A percentile compares a stretch with the other conserved stretches of the same genome.
Evolutionary conservation across 2,113 vertebrate genomes (phyloP).

Genomic region (Cyrtonyx montezumae): DNA sequence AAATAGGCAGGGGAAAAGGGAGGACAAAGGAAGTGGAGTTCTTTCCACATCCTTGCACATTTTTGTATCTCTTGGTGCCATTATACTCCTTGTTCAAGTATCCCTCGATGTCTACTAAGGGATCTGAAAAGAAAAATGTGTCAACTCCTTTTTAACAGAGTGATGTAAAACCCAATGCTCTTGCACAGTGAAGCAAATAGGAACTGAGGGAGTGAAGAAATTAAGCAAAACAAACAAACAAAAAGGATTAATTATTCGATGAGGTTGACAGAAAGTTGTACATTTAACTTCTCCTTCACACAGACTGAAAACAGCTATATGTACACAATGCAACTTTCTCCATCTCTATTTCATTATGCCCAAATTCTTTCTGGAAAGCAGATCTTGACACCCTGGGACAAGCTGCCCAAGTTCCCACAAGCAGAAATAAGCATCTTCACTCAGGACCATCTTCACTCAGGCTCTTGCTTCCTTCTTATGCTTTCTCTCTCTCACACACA

Average conservation of each 20-base stretch:
- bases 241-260: neutral
- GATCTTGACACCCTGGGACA: neutral
- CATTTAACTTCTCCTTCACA: neutral
- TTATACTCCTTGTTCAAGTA: neutral
- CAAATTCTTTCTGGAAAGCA: neutral
- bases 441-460: neutral
- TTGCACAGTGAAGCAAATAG: neutral
- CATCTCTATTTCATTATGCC: constrained; percentile 13
- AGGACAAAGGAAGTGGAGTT: neutral
- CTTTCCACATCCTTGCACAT: neutral
- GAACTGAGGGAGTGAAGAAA: neutral
- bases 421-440: neutral
- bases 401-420: constrained; percentile 30
- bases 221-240: neutral
- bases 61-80: neutral
- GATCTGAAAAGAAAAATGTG: neutral
- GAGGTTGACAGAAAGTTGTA: neutral
- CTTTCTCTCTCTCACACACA: neutral
- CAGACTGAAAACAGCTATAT: neutral
- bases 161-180: neutral
- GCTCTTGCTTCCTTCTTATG: neutral
- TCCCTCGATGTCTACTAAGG: neutral
- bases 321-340: neutral
- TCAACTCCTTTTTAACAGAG: fast-evolving
- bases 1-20: neutral